Conservation (phyloP, 30 jellyfish, hydroid and myxozoan species). For the Clytia hemisphaerica region DNA sequence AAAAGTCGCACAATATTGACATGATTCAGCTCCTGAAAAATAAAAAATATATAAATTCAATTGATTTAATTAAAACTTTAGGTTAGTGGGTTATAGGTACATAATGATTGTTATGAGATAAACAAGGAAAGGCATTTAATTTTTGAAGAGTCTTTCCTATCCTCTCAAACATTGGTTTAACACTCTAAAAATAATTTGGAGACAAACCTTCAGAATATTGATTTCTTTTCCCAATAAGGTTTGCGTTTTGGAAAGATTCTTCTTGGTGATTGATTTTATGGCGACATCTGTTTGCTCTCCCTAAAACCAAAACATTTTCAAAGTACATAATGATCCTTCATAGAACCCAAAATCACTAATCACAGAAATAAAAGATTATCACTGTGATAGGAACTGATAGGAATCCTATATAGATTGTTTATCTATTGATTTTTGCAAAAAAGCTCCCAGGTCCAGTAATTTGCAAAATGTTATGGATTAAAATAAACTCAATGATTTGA, state of each 20-base stretch:
- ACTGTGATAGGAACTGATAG: background rate
- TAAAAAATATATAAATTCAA: background rate
- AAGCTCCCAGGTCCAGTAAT: no score
- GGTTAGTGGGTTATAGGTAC: no score
- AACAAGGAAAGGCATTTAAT: no score
- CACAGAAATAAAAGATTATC: background rate
- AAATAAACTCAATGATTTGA: no score
- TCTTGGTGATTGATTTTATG: slow-evolving; percentile 69
- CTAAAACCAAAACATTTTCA: slow-evolving; percentile 16
- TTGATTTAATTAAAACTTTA: background rate
- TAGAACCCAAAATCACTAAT: background rate
- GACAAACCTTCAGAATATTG: slow-evolving; percentile 56
- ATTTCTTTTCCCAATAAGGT: slow-evolving; percentile 69
- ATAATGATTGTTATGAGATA: no score
- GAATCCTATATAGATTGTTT: no score
- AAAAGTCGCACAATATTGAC: slow-evolving; percentile 71
- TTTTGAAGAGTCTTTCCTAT: background rate
- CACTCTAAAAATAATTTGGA: background rate
- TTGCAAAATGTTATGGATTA: no score
- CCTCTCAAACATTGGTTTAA: background rate
- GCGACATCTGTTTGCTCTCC: slow-evolving; percentile 54
- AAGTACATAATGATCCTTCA: background rate
- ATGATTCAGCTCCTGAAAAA: slow-evolving; percentile 67
- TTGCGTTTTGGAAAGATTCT: slow-evolving; percentile 66
- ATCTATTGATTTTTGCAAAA: no score